Base-by-base conservation (phyloP, 2,113 vertebrate genomes). In the Puntigrus tetrazona region DNA sequence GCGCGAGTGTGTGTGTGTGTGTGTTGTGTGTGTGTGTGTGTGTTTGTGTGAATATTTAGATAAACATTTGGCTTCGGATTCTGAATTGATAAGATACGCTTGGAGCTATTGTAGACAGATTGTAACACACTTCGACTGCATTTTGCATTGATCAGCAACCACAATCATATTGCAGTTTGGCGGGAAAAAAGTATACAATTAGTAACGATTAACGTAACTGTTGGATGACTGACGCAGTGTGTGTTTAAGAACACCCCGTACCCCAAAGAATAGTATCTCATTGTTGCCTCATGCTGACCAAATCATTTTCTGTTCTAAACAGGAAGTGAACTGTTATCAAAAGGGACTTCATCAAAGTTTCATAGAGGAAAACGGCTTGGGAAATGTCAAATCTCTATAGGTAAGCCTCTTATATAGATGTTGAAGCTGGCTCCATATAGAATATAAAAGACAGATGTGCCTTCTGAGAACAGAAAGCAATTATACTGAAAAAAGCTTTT, bases 341-440 rank as follows among this genome's bases (percentile, higher is more conserved):
- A 7, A n/a, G 7, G 38, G 52, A 25, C 22, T 78, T 78, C 50
- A 78, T 57, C 18, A 57, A 77, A 38, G 55, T 59, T 27, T 5
- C 7, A 78, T 61, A 78, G 76, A 27, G 76, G 7, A 78, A 78
- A 41, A 34, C 63, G 20, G 43, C 27, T 78, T 78, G 38, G 9
- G 9, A 57, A 78, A 78, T 57, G 11, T 38, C 45, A 20, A 34
- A 5, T 52, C 16, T 31, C 65, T 69, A n/a, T n/a, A 57, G 7
- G 52, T 13, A 72, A 70, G 36, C 11, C 34, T 10, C 20, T 38
- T 52, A 11, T n/a, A n/a, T 14, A 38, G 10, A 7, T 25, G n/a
- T 22, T 43, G 18, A 70, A 70, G 34, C 31, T 69, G 65, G 8
- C 25, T 20, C 29, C 9, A 22, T 22, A 52, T 22, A 55, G 52